Evolutionary conservation across 2,113 vertebrate genomes (phyloP).

Genomic region (Seriola dumerili): DNA sequence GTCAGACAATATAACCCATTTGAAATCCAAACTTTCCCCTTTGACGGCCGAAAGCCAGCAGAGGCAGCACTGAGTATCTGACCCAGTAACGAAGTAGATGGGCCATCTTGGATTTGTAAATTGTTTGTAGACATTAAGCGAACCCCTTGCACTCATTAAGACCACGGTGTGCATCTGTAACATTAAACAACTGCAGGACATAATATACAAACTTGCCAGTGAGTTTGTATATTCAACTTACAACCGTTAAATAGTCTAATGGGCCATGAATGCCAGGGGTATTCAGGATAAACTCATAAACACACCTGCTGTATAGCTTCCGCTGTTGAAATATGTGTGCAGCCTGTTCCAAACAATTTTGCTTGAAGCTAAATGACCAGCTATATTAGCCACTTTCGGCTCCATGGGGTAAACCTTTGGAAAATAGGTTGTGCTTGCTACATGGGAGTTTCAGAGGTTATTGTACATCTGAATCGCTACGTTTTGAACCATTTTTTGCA

Average conservation of each 20-base stretch:
- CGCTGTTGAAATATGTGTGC: not conserved
- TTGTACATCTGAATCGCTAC: no score
- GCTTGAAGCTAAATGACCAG: not conserved
- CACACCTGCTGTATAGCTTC: no score
- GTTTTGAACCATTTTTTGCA: not conserved
- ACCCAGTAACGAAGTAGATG: not conserved
- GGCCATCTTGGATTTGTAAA: not conserved
- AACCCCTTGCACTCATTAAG: no score
- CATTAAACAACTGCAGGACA: not conserved
- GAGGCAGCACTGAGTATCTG: conserved; percentile 16
- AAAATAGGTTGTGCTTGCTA: not conserved
- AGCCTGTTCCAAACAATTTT: not conserved
- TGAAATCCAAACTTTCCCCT: not conserved
- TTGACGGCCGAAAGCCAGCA: not conserved
- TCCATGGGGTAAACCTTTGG: not conserved
- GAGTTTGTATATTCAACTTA: not conserved
- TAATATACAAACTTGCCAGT: not conserved
- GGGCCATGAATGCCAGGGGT: no score
- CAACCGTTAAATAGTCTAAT: no score
- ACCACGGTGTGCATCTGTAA: no score
- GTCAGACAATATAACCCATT: not conserved
- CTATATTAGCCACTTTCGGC: not conserved
- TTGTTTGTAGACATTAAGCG: not conserved
- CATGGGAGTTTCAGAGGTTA: no score
- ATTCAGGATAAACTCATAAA: not conserved